A percentile compares a stretch with the other conserved stretches of the same genome.
phyloP scores from a whole-genome alignment of 2,113 vertebrate genomes.

The Formicarius rufipectus region DNA sequence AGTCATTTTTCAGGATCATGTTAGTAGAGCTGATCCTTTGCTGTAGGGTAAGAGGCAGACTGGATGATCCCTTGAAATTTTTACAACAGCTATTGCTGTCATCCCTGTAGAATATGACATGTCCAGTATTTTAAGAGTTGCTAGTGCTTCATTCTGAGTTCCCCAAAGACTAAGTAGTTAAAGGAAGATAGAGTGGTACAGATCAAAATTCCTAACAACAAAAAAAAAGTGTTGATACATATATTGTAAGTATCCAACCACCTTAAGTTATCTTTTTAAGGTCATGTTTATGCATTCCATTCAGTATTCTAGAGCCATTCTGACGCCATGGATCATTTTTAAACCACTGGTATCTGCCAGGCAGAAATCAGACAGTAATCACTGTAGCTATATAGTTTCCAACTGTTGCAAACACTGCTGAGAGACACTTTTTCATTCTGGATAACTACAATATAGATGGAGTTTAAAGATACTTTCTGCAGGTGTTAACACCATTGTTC shows the following conservation, averaged over 20 bases:
- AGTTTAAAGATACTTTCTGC: not conserved
- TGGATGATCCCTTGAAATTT: not conserved
- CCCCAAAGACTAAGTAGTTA: not conserved
- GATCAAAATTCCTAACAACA: not conserved
- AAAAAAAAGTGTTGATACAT: not conserved
- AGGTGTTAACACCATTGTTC: not conserved
- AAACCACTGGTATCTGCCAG: not conserved
- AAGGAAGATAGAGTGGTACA: not conserved
- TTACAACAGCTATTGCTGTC: not conserved
- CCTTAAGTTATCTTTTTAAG: not conserved
- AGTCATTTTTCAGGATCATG: not conserved
- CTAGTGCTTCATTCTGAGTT: not conserved
- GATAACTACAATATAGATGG: not conserved
- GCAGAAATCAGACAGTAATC: not conserved
- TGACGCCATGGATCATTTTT: not conserved
- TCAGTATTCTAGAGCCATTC: not conserved
- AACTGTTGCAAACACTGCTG: not conserved
- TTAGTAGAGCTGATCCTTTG: not conserved
- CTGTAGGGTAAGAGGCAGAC: not conserved
- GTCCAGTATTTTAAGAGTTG: not conserved
- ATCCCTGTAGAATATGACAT: not conserved
- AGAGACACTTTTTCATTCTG: not conserved
- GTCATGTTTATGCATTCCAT: not conserved
- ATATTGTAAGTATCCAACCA: not conserved
- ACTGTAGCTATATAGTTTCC: not conserved